Evolutionary conservation across 2,888 invertebrate species (phyloP).

Genomic region (Parnassius smintheus): DNA sequence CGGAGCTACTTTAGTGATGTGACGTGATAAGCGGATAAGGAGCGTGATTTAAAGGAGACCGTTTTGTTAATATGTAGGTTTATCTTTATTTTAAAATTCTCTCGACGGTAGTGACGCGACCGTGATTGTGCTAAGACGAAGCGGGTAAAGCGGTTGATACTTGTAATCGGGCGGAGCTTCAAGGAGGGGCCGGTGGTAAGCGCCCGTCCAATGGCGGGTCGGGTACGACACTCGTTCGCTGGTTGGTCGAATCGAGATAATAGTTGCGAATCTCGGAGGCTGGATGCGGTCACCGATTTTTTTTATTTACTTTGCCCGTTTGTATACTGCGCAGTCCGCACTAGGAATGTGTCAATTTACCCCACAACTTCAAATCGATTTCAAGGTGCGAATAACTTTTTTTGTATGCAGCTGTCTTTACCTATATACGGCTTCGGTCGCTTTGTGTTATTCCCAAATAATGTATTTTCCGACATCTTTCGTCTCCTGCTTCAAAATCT

Average conservation of each 20-base stretch:
- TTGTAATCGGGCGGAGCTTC: slow-evolving; percentile 43
- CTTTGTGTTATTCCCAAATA: slow-evolving; percentile 2
- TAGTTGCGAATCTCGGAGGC: slow-evolving; percentile 78
- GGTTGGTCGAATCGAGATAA: slow-evolving; percentile 72
- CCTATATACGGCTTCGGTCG: slow-evolving; percentile 24
- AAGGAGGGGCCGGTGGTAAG: slow-evolving; percentile 71
- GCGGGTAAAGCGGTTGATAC: slow-evolving; percentile 49
- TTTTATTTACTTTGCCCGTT: slow-evolving; percentile 57
- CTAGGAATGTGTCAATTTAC: slow-evolving; percentile 67
- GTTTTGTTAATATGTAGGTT: slow-evolving; percentile 41
- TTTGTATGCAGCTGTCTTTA: slow-evolving; percentile 39
- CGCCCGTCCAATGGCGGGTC: slow-evolving; percentile 50
- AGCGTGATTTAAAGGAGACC: slow-evolving; percentile 33
- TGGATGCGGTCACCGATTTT: slow-evolving; percentile 60
- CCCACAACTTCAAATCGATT: slow-evolving; percentile 69
- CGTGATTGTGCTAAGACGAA: slow-evolving; percentile 54
- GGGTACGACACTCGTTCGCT: slow-evolving; percentile 44
- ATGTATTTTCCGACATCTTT: neutral
- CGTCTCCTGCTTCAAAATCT: neutral
- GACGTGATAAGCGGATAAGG: slow-evolving; percentile 52
- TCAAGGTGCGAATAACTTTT: slow-evolving; percentile 60
- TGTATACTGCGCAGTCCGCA: slow-evolving; percentile 28
- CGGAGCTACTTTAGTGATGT: slow-evolving; percentile 48
- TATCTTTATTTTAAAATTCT: slow-evolving; percentile 43
- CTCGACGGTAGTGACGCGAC: slow-evolving; percentile 51